phyloP scores from a whole-genome alignment of 2,113 vertebrate species.

The Lutjanus erythropterus region DNA sequence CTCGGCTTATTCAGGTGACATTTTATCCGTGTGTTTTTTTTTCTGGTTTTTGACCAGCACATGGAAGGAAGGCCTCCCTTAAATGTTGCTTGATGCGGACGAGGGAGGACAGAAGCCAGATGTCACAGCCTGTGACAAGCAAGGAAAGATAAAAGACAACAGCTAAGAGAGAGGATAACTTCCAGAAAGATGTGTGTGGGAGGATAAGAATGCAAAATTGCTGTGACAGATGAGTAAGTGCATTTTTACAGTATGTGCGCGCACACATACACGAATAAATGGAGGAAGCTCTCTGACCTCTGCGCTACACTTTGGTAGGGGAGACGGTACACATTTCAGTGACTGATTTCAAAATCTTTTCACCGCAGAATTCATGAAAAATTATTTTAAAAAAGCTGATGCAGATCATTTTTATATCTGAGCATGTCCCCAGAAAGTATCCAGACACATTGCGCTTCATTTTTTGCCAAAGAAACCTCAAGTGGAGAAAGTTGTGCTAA shows the following conservation, averaged over 20 bases:
- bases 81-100: slow-evolving; percentile 53
- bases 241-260: slow-evolving; percentile 40
- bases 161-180: slow-evolving; percentile 46
- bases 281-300: slow-evolving; percentile 22
- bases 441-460: slow-evolving; percentile 50
- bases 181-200: slow-evolving; percentile 69
- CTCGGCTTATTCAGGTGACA: slow-evolving; percentile 57
- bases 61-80: slow-evolving; percentile 23
- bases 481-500: slow-evolving; percentile 74
- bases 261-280: slow-evolving; percentile 1
- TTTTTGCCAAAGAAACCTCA: slow-evolving; percentile 54
- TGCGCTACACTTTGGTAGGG: neutral
- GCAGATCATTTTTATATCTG: slow-evolving; percentile 20
- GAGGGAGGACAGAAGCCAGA: slow-evolving; percentile 59
- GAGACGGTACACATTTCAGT: too few species aligned
- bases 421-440: slow-evolving; percentile 33
- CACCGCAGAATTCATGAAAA: too few species aligned
- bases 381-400: slow-evolving; percentile 39
- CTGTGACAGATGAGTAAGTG: slow-evolving; percentile 56
- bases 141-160: slow-evolving; percentile 59
- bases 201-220: slow-evolving; percentile 57
- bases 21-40: slow-evolving; percentile 41
- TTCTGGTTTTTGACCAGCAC: slow-evolving; percentile 22
- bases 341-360: too few species aligned
- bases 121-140: slow-evolving; percentile 61